Evolutionary conservation across 2,888 invertebrate species (phyloP).

Genomic region (Rhabditoides inermis): DNA sequence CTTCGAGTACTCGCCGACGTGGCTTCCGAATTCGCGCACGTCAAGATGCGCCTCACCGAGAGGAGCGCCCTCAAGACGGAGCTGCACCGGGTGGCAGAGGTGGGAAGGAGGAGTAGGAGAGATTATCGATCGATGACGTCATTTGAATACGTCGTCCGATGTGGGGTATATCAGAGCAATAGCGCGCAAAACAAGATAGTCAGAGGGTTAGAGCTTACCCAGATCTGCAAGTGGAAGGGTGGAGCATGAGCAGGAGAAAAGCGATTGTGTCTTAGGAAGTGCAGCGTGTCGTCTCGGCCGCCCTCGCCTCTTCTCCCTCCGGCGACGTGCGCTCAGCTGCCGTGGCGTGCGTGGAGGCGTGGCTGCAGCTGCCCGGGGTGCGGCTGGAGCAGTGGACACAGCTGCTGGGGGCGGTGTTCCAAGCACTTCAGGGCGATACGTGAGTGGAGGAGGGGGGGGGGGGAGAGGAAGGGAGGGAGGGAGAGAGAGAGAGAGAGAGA

Average conservation of each 20-base stretch:
- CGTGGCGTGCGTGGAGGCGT: conserved; percentile 44
- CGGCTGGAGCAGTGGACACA: conserved; percentile 24
- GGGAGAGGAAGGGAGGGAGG: no score
- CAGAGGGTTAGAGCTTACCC: no score
- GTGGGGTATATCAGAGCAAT: no score
- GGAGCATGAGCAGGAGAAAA: not conserved
- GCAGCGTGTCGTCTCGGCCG: conserved; percentile 29
- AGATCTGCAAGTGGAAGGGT: no score
- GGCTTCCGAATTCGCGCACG: conserved; percentile 37
- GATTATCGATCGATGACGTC: no score
- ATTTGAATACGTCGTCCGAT: no score
- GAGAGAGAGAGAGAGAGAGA: no score
- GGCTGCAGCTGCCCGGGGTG: conserved; percentile 39
- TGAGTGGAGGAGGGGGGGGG: no score
- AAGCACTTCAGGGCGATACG: conserved; percentile 25
- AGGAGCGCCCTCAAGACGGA: conserved; percentile 31
- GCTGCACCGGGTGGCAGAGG: conserved; percentile 27
- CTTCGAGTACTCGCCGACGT: conserved; percentile 39
- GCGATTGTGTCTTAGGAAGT: conserved; percentile 24
- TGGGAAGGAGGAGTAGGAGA: conserved; percentile 1
- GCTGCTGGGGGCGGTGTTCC: conserved; percentile 22
- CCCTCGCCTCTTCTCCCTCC: conserved; percentile 31
- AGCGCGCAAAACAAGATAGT: no score
- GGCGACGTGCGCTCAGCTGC: no score
- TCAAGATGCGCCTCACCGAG: conserved; percentile 33